Conservation (phyloP, 2,797 vertebrate genomes). For the Gymnodraco acuticeps region DNA sequence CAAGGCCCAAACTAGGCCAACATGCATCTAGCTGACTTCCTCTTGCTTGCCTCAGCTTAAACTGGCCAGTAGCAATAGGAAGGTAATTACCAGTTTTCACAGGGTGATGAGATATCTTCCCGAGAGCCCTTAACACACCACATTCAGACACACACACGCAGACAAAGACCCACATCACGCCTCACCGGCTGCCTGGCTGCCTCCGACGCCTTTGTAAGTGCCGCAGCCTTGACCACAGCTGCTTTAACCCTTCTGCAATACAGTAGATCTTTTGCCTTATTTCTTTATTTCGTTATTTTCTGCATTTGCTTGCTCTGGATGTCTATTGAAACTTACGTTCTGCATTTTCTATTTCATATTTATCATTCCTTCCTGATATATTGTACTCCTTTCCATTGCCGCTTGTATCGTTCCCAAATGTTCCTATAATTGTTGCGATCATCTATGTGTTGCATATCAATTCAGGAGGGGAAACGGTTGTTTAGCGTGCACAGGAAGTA, state of each 20-base stretch:
- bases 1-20: slow-evolving; percentile 83
- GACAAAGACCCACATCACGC: slow-evolving; percentile 30
- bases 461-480: not conserved
- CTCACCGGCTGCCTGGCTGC: slow-evolving; percentile 41
- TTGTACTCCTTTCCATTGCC: not conserved
- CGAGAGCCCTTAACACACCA: slow-evolving; percentile 47
- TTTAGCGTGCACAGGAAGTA: not conserved
- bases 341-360: not conserved
- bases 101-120: slow-evolving; percentile 76
- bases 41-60: slow-evolving; percentile 86
- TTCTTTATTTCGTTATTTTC: not conserved
- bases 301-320: not conserved
- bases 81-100: slow-evolving; percentile 80
- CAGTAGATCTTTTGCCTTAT: not conserved
- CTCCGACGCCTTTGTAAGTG: slow-evolving; percentile 65
- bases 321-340: not conserved
- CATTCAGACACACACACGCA: slow-evolving; percentile 21
- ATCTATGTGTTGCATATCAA: not conserved
- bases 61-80: slow-evolving; percentile 72
- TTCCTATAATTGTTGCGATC: not conserved
- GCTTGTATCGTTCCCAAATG: not conserved
- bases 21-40: slow-evolving; percentile 67
- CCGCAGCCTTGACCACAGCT: slow-evolving; percentile 60
- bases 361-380: not conserved
- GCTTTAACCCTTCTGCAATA: slow-evolving; percentile 34